Evolutionary conservation across 1,140 invertebrate species (phyloP).

Genomic region (Lepidurus arcticus): DNA sequence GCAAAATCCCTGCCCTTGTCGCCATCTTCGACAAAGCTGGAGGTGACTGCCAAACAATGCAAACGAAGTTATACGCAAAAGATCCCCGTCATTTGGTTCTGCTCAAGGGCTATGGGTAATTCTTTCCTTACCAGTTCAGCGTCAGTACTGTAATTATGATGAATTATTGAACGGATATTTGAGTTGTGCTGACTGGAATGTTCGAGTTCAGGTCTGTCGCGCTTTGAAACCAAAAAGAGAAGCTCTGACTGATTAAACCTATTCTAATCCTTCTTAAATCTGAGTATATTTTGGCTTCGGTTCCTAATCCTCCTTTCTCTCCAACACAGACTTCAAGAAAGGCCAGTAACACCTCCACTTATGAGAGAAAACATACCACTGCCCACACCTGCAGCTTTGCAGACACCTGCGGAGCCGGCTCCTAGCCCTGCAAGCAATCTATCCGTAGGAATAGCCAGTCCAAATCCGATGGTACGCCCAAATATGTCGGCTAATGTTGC

Average conservation of each 20-base stretch:
- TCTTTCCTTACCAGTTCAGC: not conserved
- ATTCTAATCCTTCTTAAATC: not conserved
- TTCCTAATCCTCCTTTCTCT: not conserved
- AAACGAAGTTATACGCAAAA: slow-evolving; percentile 85
- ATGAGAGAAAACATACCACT: not conserved
- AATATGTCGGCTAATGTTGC: not conserved
- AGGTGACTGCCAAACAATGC: slow-evolving; percentile 67
- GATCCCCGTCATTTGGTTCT: slow-evolving; percentile 77
- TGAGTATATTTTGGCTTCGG: not conserved
- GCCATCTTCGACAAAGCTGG: slow-evolving; percentile 77
- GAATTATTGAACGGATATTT: slow-evolving; percentile 34
- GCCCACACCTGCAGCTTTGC: not conserved
- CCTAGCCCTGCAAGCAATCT: not conserved
- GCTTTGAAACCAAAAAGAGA: not conserved
- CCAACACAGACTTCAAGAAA: not conserved
- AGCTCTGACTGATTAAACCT: not conserved
- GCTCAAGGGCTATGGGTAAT: slow-evolving; percentile 53
- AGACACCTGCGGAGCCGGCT: not conserved
- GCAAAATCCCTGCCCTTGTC: slow-evolving; percentile 73
- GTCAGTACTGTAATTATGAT: slow-evolving; percentile 15
- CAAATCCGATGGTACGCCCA: not conserved
- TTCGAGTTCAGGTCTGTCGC: not conserved
- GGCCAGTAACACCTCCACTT: not conserved
- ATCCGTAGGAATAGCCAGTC: not conserved
- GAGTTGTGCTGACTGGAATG: slow-evolving; percentile 15